These are phyloP conservation scores for Spheniscus humboldti DNA, from an alignment of 2,797 vertebrate genomes.

Conservation along the genomic window DNA sequence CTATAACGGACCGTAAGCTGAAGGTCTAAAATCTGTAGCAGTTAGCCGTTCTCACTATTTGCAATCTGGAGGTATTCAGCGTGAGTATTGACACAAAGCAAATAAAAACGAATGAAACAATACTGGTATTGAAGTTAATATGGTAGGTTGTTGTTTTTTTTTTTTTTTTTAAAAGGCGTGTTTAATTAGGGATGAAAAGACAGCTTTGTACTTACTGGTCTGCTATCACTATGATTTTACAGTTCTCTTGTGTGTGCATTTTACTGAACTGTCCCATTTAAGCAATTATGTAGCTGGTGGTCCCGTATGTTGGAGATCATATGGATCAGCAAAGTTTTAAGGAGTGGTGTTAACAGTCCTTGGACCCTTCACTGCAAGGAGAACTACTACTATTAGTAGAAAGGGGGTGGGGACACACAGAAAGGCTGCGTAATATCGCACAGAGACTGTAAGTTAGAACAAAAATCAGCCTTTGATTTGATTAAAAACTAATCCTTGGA, in stretches of 20 bases:
- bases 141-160: not conserved
- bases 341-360: not conserved
- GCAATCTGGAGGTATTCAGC: not conserved
- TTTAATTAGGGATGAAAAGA: not conserved
- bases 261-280: not conserved
- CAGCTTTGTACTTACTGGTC: not conserved
- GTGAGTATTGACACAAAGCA: not conserved
- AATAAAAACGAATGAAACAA: not conserved
- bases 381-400: not conserved
- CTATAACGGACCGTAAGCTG: not conserved
- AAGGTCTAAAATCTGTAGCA: not conserved
- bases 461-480: not conserved
- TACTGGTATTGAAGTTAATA: not conserved
- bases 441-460: not conserved
- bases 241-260: not conserved
- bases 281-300: not conserved
- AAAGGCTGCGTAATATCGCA: accelerated
- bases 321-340: not conserved
- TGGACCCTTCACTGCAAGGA: not conserved
- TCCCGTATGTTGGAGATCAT: not conserved
- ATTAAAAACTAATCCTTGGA: not conserved
- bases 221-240: not conserved
- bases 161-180: not conserved
- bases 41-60: not conserved
- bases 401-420: accelerated